phyloP scores from a whole-genome alignment of 2,113 vertebrate genomes.

The Bos taurus region ARS-UCD2.0 NC_037329.1:129424501-129425000 shows the following conservation, averaged over 20 bases:
- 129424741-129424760: conserved; percentile 51
- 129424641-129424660: background rate
- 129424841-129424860: conserved; percentile 9
- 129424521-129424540: background rate
- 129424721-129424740: conserved; percentile 57
- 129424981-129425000: background rate
- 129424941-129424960: background rate
- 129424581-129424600: background rate
- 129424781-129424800: conserved; percentile 15
- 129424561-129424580: conserved; percentile 26
- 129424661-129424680: background rate
- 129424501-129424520: background rate
- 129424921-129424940: background rate
- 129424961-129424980: background rate
- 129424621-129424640: background rate
- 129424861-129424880: background rate
- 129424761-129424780: conserved; percentile 4
- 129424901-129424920: background rate
- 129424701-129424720: conserved; percentile 47
- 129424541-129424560: background rate
- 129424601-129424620: background rate
- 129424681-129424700: conserved; percentile 41
- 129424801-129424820: conserved; percentile 53
- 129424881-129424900: background rate
- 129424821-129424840: conserved; percentile 57